Percentiles rank a stretch among this genome's conserved stretches.
phyloP scores from a whole-genome alignment of 2,888 invertebrate genomes.

The Lasioglossum marginatum region DNA sequence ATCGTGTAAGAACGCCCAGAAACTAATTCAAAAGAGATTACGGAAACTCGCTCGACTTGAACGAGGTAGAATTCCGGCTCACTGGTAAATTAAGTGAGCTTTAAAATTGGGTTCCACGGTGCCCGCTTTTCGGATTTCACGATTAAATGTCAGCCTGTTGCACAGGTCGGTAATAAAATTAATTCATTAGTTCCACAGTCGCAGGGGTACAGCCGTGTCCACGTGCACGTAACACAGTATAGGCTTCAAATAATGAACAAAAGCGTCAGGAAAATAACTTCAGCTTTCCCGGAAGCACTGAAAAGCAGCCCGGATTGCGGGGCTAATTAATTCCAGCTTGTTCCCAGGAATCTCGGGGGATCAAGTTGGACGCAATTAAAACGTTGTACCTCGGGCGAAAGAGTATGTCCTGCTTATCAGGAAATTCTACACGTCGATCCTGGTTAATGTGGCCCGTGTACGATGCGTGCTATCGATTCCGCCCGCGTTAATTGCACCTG shows the following conservation, averaged over 20 bases:
- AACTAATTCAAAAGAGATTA: neutral
- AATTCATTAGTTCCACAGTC: neutral
- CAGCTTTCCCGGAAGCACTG: neutral
- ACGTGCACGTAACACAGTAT: neutral
- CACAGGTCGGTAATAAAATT: neutral
- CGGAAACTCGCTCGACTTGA: neutral
- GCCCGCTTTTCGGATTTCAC: neutral
- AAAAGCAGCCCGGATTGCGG: too few species aligned
- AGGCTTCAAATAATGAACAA: neutral
- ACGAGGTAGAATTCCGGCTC: neutral
- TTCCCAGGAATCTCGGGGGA: neutral
- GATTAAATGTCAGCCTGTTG: neutral
- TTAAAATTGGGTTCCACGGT: too few species aligned
- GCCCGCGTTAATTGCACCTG: neutral
- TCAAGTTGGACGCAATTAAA: constrained; percentile 15
- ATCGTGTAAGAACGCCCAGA: neutral
- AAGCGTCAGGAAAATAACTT: neutral
- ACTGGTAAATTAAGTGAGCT: neutral
- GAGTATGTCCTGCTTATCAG: neutral
- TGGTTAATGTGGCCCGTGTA: neutral
- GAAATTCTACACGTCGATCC: neutral
- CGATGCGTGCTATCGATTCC: neutral
- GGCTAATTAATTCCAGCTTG: neutral
- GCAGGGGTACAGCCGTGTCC: neutral
- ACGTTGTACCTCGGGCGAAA: neutral